Percentiles rank a stretch among this genome's conserved stretches.
These are phyloP conservation scores for Epizoanthus ramosus DNA, from an alignment of 92 coral and sea anemone species.

Conservation along the genomic window DNA sequence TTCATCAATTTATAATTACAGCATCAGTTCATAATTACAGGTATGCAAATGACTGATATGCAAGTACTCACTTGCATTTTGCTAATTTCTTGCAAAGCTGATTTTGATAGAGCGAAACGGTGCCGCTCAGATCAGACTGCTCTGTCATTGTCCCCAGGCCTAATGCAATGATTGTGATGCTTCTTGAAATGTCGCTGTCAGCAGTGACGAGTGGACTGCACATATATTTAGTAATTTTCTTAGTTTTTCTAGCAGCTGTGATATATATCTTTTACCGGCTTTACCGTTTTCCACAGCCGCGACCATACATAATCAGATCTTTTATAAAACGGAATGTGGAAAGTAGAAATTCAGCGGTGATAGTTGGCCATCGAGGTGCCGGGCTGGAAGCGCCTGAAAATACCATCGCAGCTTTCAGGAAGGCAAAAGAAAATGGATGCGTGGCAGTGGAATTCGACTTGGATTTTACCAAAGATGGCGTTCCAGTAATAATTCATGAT, in stretches of 20 bases:
- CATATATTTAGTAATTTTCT: constrained; percentile 70
- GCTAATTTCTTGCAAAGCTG: background rate
- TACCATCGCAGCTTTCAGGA: constrained; percentile 83
- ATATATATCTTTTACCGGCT: constrained; percentile 69
- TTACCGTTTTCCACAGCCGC: constrained; percentile 85
- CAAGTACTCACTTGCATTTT: background rate
- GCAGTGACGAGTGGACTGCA: constrained; percentile 83
- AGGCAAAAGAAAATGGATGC: constrained; percentile 92
- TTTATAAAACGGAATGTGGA: constrained; percentile 70
- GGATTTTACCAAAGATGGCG: constrained; percentile 95
- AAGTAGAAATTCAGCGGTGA: constrained; percentile 65
- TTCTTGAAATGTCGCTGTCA: constrained; percentile 80
- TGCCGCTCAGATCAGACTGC: background rate
- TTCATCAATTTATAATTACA: background rate
- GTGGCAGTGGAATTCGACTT: constrained; percentile 91
- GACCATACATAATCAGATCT: constrained; percentile 85
- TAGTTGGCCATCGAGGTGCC: constrained; percentile 90
- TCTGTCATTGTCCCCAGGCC: constrained; percentile 37
- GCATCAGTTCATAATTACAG: no score
- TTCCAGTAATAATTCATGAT: constrained; percentile 95
- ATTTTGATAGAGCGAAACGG: background rate
- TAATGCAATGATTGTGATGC: constrained; percentile 74
- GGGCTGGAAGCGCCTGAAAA: constrained; percentile 90
- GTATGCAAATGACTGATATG: no score
- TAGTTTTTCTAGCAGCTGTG: constrained; percentile 62